Percentiles rank a stretch among this genome's conserved stretches.
Evolutionary conservation across 2,113 vertebrate species (phyloP).

Genomic region (Percopsis transmontana): DNA sequence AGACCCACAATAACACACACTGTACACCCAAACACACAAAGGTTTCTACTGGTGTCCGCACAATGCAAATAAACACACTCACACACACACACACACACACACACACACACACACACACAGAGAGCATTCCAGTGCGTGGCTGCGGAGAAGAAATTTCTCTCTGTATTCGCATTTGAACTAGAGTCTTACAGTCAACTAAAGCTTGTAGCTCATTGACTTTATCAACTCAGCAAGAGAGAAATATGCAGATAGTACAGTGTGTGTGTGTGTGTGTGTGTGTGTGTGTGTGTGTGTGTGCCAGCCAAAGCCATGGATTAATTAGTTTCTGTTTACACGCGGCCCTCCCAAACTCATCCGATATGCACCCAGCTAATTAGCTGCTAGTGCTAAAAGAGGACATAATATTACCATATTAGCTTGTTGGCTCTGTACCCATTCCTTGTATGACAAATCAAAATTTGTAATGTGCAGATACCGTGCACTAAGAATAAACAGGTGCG

Average conservation of each 20-base stretch:
- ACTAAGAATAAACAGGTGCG: constrained; percentile 51
- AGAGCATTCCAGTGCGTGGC: too few species aligned
- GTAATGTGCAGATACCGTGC: constrained; percentile 26
- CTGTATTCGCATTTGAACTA: background rate
- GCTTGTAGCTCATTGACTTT: background rate
- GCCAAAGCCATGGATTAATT: constrained; percentile 68
- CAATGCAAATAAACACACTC: background rate
- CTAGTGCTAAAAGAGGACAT: constrained; percentile 58
- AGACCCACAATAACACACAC: constrained; percentile 5
- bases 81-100: background rate
- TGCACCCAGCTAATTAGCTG: constrained; percentile 70
- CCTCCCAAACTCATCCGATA: constrained; percentile 64
- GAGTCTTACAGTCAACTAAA: background rate
- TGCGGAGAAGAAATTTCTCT: background rate
- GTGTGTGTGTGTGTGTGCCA: constrained; percentile 42
- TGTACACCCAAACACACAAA: constrained; percentile 8
- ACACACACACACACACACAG: background rate
- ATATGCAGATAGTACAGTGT: constrained; percentile 2
- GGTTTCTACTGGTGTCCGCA: background rate
- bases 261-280: constrained; percentile 13
- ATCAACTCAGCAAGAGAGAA: background rate
- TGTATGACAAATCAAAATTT: constrained; percentile 41
- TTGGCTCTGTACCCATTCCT: constrained; percentile 47
- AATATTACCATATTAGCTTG: constrained; percentile 65
- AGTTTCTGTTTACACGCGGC: constrained; percentile 71